Base-by-base conservation (phyloP, 2,113 vertebrate species). In the Chaetodon auriga region DNA sequence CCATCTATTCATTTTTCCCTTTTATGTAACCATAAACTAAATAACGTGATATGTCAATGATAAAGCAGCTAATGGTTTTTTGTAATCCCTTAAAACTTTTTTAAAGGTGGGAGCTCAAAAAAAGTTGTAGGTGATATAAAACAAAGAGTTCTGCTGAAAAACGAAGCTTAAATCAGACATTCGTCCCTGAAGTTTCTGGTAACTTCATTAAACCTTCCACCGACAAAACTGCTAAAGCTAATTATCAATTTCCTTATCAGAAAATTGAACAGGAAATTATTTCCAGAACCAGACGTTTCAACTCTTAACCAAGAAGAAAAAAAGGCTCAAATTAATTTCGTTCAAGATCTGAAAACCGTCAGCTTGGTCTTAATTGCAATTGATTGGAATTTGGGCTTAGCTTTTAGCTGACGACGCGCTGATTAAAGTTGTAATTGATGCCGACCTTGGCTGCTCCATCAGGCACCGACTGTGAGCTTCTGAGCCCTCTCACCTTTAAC, bases 401-500 rank as follows among this genome's bases (percentile, higher is more conserved):
- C 55, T 83, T 53, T 76, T 43, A 80, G 70, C 71, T 66, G 66
- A 87, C 30, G 61, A 75, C 25, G 19, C n/a, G 1, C 23, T 80
- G 6, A 65, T 78, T 65, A 21, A 30, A 7, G 48, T 51, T 35
- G 18, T 13, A 35, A 51, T 35, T 45, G 53, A 57, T 18, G 30
- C 16, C 5, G 75, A 38, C 38, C 49, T 25, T 15, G 36, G 74
- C 74, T 16, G 62, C 62, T 36, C 49, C 51, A 18, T 64, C 43
- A 54, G 41, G 12, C 14, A 13, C 12, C 7, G 41, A 21, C 12
- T 14, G 38, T 21, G 13, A 7, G 36, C 51, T 1, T 30, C 16
- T 43, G 15, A 41, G 23, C 45, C 15, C n/a, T 11, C 14, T 21
- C 19, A 2, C 55, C 65, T 41, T 57, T 55, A 65, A 55, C 41